A percentile compares a stretch with the other conserved stretches of the same genome.
These are phyloP conservation scores for Onthophagus sagittarius DNA, from an alignment of 2,888 invertebrate species.

Conservation along the genomic window DNA sequence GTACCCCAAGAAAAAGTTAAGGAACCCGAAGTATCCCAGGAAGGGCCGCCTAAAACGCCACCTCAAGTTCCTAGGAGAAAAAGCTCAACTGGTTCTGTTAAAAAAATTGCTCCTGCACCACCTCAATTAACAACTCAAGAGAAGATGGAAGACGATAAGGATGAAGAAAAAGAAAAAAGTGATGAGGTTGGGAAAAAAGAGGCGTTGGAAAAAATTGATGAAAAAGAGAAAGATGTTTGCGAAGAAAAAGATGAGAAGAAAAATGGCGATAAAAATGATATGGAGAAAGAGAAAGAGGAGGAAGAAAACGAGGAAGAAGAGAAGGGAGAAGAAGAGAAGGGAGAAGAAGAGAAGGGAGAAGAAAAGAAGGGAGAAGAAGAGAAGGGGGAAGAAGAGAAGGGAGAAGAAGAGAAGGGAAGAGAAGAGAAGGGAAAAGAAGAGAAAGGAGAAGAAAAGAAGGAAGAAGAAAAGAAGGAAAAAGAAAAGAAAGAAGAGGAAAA, in stretches of 20 bases:
- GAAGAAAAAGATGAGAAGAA: not conserved
- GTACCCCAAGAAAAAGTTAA: no score
- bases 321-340: not conserved
- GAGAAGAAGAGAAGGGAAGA: not conserved
- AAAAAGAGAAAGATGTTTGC: slow-evolving; percentile 3
- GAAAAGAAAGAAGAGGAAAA: slow-evolving; percentile 1
- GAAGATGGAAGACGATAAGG: not conserved
- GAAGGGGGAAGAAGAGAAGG: not conserved
- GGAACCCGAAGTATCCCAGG: not conserved
- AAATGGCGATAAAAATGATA: not conserved
- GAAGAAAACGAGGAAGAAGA: not conserved
- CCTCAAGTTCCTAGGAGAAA: slow-evolving; percentile 10
- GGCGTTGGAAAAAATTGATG: not conserved
- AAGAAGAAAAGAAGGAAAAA: slow-evolving; percentile 8
- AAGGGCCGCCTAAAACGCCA: not conserved
- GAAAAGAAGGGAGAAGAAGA: not conserved
- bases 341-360: not conserved
- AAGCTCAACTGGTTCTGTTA: slow-evolving; percentile 7
- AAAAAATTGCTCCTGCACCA: slow-evolving; percentile 12
- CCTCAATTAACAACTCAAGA: not conserved
- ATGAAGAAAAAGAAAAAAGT: not conserved
- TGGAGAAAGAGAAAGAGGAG: not conserved
- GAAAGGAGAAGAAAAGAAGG: not conserved
- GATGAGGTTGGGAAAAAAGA: not conserved
- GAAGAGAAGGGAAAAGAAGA: no score